Conservation (phyloP, 2,113 vertebrate genomes). For the Centrocercus urophasianus region DNA sequence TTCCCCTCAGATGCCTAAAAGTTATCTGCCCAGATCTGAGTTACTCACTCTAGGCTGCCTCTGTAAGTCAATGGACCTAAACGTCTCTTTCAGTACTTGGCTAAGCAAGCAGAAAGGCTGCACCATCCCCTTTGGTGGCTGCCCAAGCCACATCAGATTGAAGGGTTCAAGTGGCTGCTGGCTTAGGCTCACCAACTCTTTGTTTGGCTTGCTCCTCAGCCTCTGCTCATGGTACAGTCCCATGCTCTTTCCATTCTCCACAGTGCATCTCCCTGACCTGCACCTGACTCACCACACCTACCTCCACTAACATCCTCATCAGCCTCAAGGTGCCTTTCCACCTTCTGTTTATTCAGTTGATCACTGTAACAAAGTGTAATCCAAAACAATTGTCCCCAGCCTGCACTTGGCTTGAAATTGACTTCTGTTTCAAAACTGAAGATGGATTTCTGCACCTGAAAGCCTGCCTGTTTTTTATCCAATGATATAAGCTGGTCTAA, state of each 20-base stretch:
- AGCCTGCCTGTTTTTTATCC: not conserved
- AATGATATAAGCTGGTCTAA: not conserved
- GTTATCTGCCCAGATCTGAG: not conserved
- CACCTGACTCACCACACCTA: not conserved
- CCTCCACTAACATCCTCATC: not conserved
- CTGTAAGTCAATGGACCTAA: not conserved
- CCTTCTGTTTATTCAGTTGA: not conserved
- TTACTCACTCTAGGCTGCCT: not conserved
- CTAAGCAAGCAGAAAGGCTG: not conserved
- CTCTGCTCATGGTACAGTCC: not conserved
- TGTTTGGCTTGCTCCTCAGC: not conserved
- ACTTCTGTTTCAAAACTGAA: not conserved
- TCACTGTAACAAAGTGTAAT: constrained; percentile 15
- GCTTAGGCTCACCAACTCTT: not conserved
- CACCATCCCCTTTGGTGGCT: not conserved
- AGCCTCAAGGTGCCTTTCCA: not conserved
- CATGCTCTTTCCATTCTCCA: not conserved
- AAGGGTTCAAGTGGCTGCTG: not conserved
- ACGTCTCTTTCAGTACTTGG: not conserved
- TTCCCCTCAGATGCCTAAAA: not conserved
- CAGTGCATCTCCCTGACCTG: not conserved
- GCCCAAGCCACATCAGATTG: not conserved
- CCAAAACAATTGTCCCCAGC: not conserved
- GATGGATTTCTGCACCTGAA: not conserved
- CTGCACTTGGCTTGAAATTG: not conserved